Base-by-base conservation (phyloP, 2,113 vertebrate genomes). In the Ptilonorhynchus violaceus region DNA sequence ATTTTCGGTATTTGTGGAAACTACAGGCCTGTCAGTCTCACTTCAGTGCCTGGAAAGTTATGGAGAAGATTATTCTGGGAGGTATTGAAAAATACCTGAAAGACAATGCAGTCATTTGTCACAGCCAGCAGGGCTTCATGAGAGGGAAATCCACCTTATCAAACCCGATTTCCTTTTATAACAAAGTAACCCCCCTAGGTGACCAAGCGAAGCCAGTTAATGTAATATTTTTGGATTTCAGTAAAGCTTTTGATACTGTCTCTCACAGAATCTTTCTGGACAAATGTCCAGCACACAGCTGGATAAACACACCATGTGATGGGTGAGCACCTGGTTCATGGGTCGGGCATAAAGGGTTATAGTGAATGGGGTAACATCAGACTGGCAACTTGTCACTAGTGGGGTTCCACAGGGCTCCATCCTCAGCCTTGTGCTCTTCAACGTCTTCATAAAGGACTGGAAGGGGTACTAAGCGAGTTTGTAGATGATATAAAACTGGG, bases 11-110 rank as follows among this genome's bases (percentile, higher is more conserved):
- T 50, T 28, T 68, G 6, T 50, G 14, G 31, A 44, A 44, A 44
- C 9, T 62, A 52, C 16, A 44, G 37, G 39, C 0, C 0, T 13
- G 17, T 37, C 17, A 60, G 11, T 28, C 53, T 52, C 46, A 28
- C 5, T 68, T 52, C 37, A 77, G 46, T 44, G 25, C 14, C 62
- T 59, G 31, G 21, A 50, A 68, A 15, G 22, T 17, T 44, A 27
- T 33, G 31, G 46, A 21, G 46, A 22, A 33, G 33, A 60, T 68
- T 37, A 33, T 52, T 77, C 27, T 18, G 27, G 9, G 52, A 53
- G 28, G 10, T 31, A 53, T 18, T 52, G 53, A 44, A 33, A 59
- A 60, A 33, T 11, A 37, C 21, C 17, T 22, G 17, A 44, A 68
- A 59, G 37, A 50, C 6, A 14, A 27, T 11, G 31, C 30, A 50